A percentile compares a stretch with the other conserved stretches of the same genome.
These are phyloP conservation scores for Thalpophila matura DNA, from an alignment of 2,888 invertebrate species.

Conservation along the genomic window DNA sequence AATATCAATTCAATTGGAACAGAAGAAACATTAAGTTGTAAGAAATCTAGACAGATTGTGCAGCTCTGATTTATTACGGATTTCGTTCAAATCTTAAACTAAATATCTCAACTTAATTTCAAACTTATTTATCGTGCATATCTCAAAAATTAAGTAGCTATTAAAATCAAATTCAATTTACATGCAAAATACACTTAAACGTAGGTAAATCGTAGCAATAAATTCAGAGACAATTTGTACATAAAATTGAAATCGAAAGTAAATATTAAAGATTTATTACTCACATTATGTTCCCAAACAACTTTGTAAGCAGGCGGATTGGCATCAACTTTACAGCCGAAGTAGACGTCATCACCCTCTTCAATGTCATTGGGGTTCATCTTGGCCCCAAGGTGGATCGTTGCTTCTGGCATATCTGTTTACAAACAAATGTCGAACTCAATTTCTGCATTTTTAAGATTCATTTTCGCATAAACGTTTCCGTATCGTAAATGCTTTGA, in stretches of 20 bases:
- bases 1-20: too few species aligned
- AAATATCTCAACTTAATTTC: too few species aligned
- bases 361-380: conserved; percentile 89
- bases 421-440: conserved; percentile 50
- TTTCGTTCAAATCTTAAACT: too few species aligned
- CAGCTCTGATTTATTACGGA: too few species aligned
- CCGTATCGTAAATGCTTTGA: conserved; percentile 42
- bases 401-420: conserved; percentile 84
- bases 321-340: conserved; percentile 86
- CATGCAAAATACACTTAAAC: not conserved
- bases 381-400: conserved; percentile 85
- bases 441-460: conserved; percentile 17
- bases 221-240: conserved; percentile 31
- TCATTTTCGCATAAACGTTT: conserved; percentile 14
- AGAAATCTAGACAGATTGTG: too few species aligned
- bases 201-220: not conserved
- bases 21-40: too few species aligned
- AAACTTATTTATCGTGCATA: too few species aligned
- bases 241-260: conserved; percentile 32
- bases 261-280: conserved; percentile 63
- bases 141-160: too few species aligned
- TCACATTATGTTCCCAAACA: conserved; percentile 89
- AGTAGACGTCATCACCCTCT: conserved; percentile 89
- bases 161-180: not conserved
- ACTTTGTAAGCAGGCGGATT: conserved; percentile 89